A percentile compares a stretch with the other conserved stretches of the same genome.
Conservation (phyloP, 2,888 invertebrate species). For the Cephus pulcher region DNA sequence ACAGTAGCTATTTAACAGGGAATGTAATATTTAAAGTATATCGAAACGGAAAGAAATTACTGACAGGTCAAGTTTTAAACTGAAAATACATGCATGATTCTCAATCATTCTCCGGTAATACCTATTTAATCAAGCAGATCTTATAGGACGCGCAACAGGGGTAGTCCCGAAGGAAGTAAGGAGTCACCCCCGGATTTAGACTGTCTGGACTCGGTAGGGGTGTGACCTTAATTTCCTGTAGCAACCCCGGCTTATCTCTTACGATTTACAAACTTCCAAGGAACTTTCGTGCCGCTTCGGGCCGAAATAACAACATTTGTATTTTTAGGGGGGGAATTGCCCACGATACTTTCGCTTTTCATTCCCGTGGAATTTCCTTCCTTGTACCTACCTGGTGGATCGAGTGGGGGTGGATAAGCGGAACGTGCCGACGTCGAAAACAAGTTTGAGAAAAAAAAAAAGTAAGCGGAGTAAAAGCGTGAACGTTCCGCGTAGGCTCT, state of each 20-base stretch:
- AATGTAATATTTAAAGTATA: background rate
- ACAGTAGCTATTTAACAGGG: no score
- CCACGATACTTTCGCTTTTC: background rate
- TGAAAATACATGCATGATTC: background rate
- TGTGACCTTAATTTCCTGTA: slow-evolving; percentile 52
- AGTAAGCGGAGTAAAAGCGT: background rate
- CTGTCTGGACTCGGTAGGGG: slow-evolving; percentile 17
- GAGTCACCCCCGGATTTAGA: background rate
- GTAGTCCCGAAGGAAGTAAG: background rate
- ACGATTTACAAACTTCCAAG: slow-evolving; percentile 45
- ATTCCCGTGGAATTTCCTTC: background rate
- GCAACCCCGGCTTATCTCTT: slow-evolving; percentile 45
- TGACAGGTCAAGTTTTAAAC: background rate
- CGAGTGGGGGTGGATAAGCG: no score
- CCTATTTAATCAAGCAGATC: slow-evolving; percentile 10
- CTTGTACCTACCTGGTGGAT: background rate
- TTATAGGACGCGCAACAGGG: slow-evolving; percentile 3
- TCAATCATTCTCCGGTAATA: slow-evolving; percentile 4
- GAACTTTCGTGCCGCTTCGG: slow-evolving; percentile 28
- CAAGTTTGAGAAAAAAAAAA: background rate
- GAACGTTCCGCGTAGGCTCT: background rate
- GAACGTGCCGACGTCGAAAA: background rate
- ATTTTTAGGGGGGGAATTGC: background rate
- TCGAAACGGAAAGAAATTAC: background rate
- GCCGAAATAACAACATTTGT: background rate